Percentiles rank a stretch among this genome's conserved stretches.
Conservation (phyloP, 2,888 invertebrate genomes). For the Sipha maydis region DNA sequence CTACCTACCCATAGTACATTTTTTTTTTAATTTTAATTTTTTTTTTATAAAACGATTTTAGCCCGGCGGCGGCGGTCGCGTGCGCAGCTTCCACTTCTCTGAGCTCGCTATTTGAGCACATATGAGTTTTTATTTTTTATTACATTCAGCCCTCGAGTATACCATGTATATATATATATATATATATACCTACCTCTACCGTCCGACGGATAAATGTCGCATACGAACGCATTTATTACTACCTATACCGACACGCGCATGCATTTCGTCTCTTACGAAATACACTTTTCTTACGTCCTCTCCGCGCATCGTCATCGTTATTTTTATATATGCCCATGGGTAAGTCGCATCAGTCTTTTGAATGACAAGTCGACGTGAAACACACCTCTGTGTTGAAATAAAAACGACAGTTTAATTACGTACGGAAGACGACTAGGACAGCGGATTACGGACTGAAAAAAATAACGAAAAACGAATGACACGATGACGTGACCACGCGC, state of each 20-base stretch:
- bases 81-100: not conserved
- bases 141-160: too few relatives aligned
- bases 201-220: not conserved
- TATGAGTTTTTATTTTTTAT: not conserved
- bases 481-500: not conserved
- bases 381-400: constrained; percentile 48
- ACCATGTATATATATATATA: too few relatives aligned
- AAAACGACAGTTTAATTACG: constrained; percentile 58
- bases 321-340: not conserved
- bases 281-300: not conserved
- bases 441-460: not conserved
- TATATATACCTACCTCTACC: not conserved
- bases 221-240: not conserved
- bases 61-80: constrained; percentile 20
- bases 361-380: constrained; percentile 44
- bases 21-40: not conserved
- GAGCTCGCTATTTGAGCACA: not conserved
- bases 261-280: not conserved
- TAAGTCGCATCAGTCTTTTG: not conserved
- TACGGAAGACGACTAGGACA: not conserved
- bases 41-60: constrained; percentile 15
- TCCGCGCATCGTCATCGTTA: not conserved
- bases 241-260: not conserved
- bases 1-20: not conserved
- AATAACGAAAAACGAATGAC: not conserved